Percentiles rank a stretch among this genome's conserved stretches.
These are phyloP conservation scores for Gymnocypris eckloni DNA, from an alignment of 2,797 vertebrate genomes.

Conservation along the genomic window DNA sequence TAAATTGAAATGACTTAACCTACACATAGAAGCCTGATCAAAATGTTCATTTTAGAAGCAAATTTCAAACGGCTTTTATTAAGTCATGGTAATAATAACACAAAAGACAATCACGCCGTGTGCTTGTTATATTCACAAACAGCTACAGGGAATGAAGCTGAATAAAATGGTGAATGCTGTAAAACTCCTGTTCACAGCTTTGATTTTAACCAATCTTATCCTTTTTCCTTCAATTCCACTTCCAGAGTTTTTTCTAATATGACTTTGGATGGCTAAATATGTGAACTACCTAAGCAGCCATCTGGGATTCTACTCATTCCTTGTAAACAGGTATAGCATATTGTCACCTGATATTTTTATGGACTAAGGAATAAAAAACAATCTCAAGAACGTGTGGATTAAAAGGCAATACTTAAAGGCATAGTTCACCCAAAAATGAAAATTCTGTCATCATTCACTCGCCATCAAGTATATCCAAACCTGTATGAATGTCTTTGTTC, in stretches of 20 bases:
- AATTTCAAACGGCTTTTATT: not conserved
- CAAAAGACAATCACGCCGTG: not conserved
- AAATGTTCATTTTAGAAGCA: no score
- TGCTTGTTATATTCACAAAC: not conserved
- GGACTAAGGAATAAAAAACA: not conserved
- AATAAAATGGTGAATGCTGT: not conserved
- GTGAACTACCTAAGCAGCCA: not conserved
- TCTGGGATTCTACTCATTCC: not conserved
- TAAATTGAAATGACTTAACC: no score
- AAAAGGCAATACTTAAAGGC: not conserved
- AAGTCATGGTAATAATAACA: no score
- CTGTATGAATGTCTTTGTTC: no score
- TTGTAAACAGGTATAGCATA: not conserved
- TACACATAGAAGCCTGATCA: no score
- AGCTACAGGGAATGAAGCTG: not conserved
- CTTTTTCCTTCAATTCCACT: not conserved
- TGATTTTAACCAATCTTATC: not conserved
- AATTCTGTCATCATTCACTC: accelerated
- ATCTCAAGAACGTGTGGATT: not conserved
- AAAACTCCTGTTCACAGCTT: not conserved
- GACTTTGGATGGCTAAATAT: not conserved
- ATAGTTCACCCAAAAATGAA: no score
- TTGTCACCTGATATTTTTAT: not conserved
- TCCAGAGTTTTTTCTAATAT: not conserved
- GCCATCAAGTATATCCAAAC: no score